phyloP scores from a whole-genome alignment of 2,888 invertebrate genomes.

The Standfussiana lucernea region DNA sequence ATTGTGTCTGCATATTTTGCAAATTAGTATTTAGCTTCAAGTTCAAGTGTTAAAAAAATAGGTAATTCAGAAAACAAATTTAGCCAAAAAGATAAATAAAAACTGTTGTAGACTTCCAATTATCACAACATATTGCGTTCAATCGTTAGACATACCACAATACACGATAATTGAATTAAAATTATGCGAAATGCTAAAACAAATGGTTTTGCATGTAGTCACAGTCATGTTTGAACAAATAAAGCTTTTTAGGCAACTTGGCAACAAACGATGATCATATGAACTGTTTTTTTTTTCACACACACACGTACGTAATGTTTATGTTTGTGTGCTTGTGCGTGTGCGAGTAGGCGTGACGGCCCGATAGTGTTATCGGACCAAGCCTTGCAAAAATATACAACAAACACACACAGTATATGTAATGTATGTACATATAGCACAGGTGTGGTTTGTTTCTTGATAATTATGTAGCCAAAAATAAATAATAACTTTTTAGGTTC shows the following conservation, averaged over 20 bases:
- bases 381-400: constrained; percentile 90
- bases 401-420: constrained; percentile 77
- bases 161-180: constrained; percentile 59
- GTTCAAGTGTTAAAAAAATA: not conserved
- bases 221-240: constrained; percentile 49
- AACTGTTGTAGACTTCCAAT: constrained; percentile 19
- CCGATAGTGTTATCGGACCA: constrained; percentile 87
- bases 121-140: constrained; percentile 34
- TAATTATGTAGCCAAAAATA: constrained; percentile 76
- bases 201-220: constrained; percentile 45
- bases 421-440: constrained; percentile 61
- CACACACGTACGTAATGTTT: constrained; percentile 44
- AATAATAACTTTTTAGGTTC: constrained; percentile 69
- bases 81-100: constrained; percentile 10
- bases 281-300: constrained; percentile 70
- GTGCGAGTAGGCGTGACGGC: constrained; percentile 86
- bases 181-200: constrained; percentile 54
- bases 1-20: not conserved
- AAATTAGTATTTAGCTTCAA: not conserved
- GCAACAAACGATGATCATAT: constrained; percentile 78
- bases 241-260: constrained; percentile 79
- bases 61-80: constrained; percentile 11
- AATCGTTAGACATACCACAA: constrained; percentile 18
- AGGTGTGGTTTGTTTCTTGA: constrained; percentile 74
- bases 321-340: constrained; percentile 68